phyloP scores from a whole-genome alignment of 2,113 vertebrate genomes.

The Charina bottae region DNA sequence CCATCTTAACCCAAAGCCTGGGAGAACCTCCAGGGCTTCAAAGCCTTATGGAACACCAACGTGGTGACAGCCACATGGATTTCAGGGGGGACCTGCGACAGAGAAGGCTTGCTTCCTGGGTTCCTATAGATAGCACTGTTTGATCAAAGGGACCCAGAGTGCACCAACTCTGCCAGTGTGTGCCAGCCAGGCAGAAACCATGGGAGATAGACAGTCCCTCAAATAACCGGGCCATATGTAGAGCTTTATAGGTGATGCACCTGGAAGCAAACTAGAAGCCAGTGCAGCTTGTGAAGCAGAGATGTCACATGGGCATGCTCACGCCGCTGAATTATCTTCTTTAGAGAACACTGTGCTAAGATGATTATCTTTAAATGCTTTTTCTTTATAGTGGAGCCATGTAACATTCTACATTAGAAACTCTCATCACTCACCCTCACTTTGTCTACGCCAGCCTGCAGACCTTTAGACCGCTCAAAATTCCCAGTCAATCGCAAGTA shows the following conservation, averaged over 20 bases:
- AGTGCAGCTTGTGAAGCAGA: background rate
- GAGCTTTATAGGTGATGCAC: background rate
- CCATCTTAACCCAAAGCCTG: background rate
- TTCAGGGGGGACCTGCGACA: background rate
- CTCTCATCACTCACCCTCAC: constrained; percentile 76
- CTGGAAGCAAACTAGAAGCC: background rate
- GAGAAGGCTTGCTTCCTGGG: background rate
- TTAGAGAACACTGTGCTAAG: background rate
- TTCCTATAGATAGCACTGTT: background rate
- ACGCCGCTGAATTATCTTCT: background rate
- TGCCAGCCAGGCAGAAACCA: background rate
- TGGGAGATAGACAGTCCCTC: background rate
- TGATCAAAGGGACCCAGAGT: background rate
- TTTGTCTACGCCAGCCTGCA: constrained; percentile 90
- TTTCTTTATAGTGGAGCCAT: background rate
- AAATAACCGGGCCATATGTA: background rate
- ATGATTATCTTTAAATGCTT: background rate
- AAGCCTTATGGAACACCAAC: background rate
- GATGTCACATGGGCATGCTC: background rate
- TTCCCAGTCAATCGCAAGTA: constrained; percentile 86
- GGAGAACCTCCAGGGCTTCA: background rate
- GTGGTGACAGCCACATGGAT: background rate
- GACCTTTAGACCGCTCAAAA: constrained; percentile 91
- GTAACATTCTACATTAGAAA: background rate
- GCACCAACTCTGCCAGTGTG: background rate